Percentiles rank a stretch among this genome's conserved stretches.
phyloP scores from a whole-genome alignment of 2,888 invertebrate species.

The Euphydryas editha region DNA sequence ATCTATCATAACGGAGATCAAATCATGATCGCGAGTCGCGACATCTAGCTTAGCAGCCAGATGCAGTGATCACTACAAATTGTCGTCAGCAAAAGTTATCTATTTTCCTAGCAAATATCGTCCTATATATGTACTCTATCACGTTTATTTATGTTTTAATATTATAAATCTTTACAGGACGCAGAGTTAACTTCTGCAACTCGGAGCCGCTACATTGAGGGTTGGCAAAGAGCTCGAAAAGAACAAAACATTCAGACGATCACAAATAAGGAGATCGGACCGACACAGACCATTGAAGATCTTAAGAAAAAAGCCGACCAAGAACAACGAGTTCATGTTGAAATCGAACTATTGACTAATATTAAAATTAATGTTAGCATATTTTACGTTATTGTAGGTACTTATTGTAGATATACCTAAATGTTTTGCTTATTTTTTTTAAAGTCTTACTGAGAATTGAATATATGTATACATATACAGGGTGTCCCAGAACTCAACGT shows the following conservation, averaged over 20 bases:
- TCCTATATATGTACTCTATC: too few relatives aligned
- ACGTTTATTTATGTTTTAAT: too few relatives aligned
- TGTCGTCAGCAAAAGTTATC: too few relatives aligned
- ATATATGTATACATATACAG: too few relatives aligned
- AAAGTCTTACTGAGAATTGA: too few relatives aligned
- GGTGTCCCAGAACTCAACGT: too few relatives aligned
- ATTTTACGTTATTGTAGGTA: not conserved
- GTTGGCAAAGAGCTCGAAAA: conserved; percentile 64
- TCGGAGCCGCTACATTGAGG: conserved; percentile 56
- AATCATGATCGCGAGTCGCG: too few relatives aligned
- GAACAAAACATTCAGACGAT: conserved; percentile 60
- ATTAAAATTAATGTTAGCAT: conserved; percentile 58
- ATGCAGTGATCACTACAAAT: too few relatives aligned
- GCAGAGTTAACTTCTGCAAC: conserved; percentile 49
- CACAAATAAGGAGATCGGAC: conserved; percentile 47
- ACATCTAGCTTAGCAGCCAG: too few relatives aligned
- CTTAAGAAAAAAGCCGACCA: conserved; percentile 57
- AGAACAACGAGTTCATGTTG: conserved; percentile 63
- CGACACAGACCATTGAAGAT: conserved; percentile 46
- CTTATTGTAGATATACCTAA: too few relatives aligned
- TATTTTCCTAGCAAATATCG: too few relatives aligned
- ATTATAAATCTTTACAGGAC: conserved; percentile 48
- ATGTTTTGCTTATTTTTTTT: not conserved
- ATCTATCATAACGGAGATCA: too few relatives aligned
- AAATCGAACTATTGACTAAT: conserved; percentile 58